These are phyloP conservation scores for Procambarus clarkii DNA, from an alignment of 1,140 invertebrate genomes.

Conservation along the genomic window DNA sequence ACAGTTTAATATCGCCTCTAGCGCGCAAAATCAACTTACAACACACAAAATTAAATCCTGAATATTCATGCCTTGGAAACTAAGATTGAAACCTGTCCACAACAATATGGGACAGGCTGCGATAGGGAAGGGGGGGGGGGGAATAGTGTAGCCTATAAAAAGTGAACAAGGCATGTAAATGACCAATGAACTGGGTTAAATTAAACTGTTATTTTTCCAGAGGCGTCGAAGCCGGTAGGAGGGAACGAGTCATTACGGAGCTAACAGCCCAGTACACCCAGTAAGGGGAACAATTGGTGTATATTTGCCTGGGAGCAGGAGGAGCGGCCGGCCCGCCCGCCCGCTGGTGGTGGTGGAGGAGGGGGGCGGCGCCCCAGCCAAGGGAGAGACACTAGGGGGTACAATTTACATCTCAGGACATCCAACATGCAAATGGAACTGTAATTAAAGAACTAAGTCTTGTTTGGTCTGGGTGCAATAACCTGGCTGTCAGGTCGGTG, in stretches of 20 bases:
- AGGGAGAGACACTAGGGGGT: constrained; percentile 9
- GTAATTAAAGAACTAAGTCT: constrained; percentile 67
- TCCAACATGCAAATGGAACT: constrained; percentile 63
- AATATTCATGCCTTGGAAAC: constrained; percentile 44
- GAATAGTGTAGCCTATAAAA: constrained; percentile 39
- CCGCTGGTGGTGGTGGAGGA: too few species aligned
- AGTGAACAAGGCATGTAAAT: constrained; percentile 62
- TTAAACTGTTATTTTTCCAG: constrained; percentile 64
- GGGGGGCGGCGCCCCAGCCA: too few species aligned
- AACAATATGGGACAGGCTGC: constrained; percentile 46
- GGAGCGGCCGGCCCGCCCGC: neutral
- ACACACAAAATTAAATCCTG: constrained; percentile 40
- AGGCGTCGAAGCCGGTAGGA: constrained; percentile 34
- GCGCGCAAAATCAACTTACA: constrained; percentile 22
- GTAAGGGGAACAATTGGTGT: constrained; percentile 56
- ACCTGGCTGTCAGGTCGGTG: constrained; percentile 29
- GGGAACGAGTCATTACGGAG: constrained; percentile 44
- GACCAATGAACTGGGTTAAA: constrained; percentile 65
- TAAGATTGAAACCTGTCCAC: constrained; percentile 14
- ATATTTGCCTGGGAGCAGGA: constrained; percentile 41
- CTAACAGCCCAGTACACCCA: constrained; percentile 53
- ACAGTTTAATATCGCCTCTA: constrained; percentile 23
- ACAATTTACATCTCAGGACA: constrained; percentile 59
- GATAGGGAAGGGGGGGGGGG: constrained; percentile 31
- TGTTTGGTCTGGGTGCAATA: constrained; percentile 62